Base-by-base conservation (phyloP, 2,888 invertebrate species). In the Lepas anatifera region DNA sequence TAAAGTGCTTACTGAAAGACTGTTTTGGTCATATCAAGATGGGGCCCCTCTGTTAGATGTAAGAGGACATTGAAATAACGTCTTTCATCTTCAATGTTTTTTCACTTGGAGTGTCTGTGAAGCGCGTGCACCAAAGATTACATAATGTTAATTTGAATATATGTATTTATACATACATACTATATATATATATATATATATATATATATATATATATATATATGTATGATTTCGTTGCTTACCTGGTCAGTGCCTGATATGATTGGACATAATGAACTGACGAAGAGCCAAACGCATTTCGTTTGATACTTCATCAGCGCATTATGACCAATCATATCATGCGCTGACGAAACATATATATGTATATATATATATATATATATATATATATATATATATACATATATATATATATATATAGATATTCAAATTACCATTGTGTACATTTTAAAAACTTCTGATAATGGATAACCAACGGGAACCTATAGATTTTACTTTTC, bases 311-410 rank as follows among this genome's bases (percentile, higher is more conserved):
- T n/a, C n/a, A n/a, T n/a, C n/a, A n/a, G n/a, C n/a, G n/a, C n/a
- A n/a, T n/a, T n/a, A n/a, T n/a, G n/a, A n/a, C n/a, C n/a, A n/a
- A n/a, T n/a, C 48, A 68, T 68, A 68, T 46, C 46, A 48, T 29
- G 46, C 46, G 46, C 46, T 68, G 48, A 48, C 46, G 46, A 68
- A 29, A 46, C 48, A 68, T 68, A 68, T 46, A 68, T 48, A 68
- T 68, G 48, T 68, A 48, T 68, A 68, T 68, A 68, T 68, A 68
- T 68, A 68, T 52, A 68, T 68, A 68, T 52, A 68, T 68, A 68
- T 68, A 68, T 68, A 68, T 68, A 48, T 68, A 68, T 68, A 68
- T 68, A 68, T 68, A 68, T 68, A 67, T 67, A 67, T 67, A 67
- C 37, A 37, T 67, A 67, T 67, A 37, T 67, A 67, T 67, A 37